phyloP scores from a whole-genome alignment of 1,140 invertebrate genomes.

The Cherax destructor region DNA sequence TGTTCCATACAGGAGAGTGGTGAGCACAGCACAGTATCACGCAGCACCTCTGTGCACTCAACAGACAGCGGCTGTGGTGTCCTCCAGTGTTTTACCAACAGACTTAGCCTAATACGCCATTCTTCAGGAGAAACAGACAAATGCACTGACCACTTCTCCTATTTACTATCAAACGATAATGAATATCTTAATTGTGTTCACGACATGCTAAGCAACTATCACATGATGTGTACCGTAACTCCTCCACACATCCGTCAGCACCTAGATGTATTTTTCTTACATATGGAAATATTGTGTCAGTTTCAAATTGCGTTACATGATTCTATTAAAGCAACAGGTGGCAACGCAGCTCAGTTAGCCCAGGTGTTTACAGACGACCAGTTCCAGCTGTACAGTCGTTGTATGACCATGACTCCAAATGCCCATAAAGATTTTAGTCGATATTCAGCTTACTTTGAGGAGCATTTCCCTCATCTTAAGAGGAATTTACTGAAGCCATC shows the following conservation, averaged over 20 bases:
- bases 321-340: not conserved
- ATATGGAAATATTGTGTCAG: slow-evolving; percentile 26
- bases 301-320: slow-evolving; percentile 34
- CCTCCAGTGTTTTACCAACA: not conserved
- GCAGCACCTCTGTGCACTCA: not conserved
- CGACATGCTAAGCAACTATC: slow-evolving; percentile 20
- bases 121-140: not conserved
- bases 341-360: not conserved
- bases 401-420: slow-evolving; percentile 46
- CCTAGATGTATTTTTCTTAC: slow-evolving; percentile 46
- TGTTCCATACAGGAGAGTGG: not conserved
- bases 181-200: slow-evolving; percentile 30
- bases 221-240: slow-evolving; percentile 23
- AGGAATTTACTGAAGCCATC: slow-evolving; percentile 50
- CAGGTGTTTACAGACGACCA: slow-evolving; percentile 30
- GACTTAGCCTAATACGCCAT: not conserved
- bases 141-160: slow-evolving; percentile 17
- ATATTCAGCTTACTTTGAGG: slow-evolving; percentile 31
- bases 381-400: slow-evolving; percentile 37
- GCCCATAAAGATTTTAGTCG: slow-evolving; percentile 33
- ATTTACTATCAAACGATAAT: slow-evolving; percentile 25
- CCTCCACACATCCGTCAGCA: slow-evolving; percentile 51
- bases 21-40: not conserved
- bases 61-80: not conserved
- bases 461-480: slow-evolving; percentile 37